A percentile compares a stretch with the other conserved stretches of the same genome.
Evolutionary conservation across 2,113 vertebrate species (phyloP).

Genomic region (Turdus rufiventris): DNA sequence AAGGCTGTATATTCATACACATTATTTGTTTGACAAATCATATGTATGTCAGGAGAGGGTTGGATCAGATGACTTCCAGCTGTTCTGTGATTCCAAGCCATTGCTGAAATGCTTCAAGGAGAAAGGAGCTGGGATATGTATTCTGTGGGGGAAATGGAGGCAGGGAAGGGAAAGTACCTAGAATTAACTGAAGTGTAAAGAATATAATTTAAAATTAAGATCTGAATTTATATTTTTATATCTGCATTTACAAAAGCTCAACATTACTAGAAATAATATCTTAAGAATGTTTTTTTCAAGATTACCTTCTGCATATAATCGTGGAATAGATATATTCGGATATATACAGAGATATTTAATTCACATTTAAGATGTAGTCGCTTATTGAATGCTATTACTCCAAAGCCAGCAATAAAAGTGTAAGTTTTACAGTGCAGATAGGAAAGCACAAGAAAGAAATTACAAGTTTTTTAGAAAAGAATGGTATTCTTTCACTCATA

Average conservation of each 20-base stretch:
- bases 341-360: background rate
- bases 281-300: background rate
- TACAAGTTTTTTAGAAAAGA: background rate
- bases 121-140: background rate
- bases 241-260: background rate
- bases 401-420: background rate
- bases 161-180: fast-evolving
- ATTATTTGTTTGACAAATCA: background rate
- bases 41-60: background rate
- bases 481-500: background rate
- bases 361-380: background rate
- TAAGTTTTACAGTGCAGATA: background rate
- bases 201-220: background rate
- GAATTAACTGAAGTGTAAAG: background rate
- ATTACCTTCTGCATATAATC: background rate
- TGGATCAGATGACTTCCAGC: background rate
- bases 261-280: background rate
- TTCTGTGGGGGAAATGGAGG: background rate
- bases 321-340: background rate
- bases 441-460: background rate
- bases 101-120: background rate
- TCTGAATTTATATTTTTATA: background rate
- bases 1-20: background rate
- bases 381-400: background rate
- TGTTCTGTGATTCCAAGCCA: background rate